These are phyloP conservation scores for Drosophila meridiana DNA, from an alignment of 2,888 invertebrate genomes.

Conservation along the genomic window DNA sequence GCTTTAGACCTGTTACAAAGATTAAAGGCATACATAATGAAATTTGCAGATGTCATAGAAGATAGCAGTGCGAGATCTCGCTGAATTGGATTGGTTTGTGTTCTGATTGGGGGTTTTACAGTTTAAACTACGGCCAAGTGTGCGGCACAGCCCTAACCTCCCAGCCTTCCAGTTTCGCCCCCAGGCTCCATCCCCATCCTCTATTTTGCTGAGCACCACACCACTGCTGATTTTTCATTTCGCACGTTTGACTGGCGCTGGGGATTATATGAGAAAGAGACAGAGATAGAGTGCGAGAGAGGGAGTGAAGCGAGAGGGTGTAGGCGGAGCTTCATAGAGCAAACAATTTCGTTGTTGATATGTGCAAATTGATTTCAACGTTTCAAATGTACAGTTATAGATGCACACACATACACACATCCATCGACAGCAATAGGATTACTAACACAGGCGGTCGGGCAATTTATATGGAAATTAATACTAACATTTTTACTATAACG, in stretches of 20 bases:
- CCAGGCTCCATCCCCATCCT: conserved; percentile 8
- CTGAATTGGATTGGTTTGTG: conserved; percentile 22
- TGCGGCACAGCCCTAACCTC: conserved; percentile 37
- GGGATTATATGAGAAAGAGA: conserved; percentile 14
- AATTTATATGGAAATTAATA: conserved; percentile 78
- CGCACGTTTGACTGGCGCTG: conserved; percentile 56
- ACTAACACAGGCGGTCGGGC: conserved; percentile 48
- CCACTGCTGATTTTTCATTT: conserved; percentile 72
- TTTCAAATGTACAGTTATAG: conserved; percentile 76
- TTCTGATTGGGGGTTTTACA: conserved; percentile 19
- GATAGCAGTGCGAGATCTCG: conserved; percentile 45
- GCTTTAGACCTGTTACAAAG: conserved; percentile 54
- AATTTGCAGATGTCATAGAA: conserved; percentile 71
- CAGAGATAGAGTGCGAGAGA: background rate
- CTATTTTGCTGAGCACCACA: conserved; percentile 26
- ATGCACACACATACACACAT: conserved; percentile 24
- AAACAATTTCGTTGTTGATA: conserved; percentile 80
- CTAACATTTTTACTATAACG: conserved; percentile 65
- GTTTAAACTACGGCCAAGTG: conserved; percentile 56
- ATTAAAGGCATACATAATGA: conserved; percentile 74
- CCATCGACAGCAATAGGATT: conserved; percentile 41
- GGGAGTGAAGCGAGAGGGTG: background rate
- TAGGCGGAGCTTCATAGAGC: conserved; percentile 56
- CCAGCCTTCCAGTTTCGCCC: background rate
- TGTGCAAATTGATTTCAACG: conserved; percentile 80